Conservation (phyloP, 2,888 invertebrate species). For the Melanostoma scalare region DNA sequence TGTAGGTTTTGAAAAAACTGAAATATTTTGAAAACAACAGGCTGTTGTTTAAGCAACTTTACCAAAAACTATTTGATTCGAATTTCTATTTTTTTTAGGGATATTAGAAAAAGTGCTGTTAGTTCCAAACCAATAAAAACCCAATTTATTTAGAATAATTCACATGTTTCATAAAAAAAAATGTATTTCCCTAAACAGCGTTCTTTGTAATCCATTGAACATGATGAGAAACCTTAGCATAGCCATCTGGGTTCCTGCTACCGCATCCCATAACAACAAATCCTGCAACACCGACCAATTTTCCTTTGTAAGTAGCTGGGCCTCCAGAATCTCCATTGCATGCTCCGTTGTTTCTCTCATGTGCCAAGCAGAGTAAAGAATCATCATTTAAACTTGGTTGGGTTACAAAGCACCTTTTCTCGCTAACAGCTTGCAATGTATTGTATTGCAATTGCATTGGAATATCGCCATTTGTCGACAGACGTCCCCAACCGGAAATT, state of each 20-base stretch:
- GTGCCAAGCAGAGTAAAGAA: slow-evolving; percentile 77
- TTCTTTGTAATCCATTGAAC: slow-evolving; percentile 70
- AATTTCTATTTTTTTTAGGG: too few relatives aligned
- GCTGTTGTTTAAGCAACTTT: too few relatives aligned
- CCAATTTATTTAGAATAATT: neutral
- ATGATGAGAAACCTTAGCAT: slow-evolving; percentile 75
- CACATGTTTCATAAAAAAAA: neutral
- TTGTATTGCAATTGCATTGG: slow-evolving; percentile 76
- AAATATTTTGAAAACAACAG: too few relatives aligned
- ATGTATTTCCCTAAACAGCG: neutral
- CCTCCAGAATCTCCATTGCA: slow-evolving; percentile 78
- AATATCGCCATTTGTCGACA: slow-evolving; percentile 74
- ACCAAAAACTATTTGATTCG: too few relatives aligned
- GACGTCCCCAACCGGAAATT: slow-evolving; percentile 79
- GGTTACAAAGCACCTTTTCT: slow-evolving; percentile 74
- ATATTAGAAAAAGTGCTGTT: too few relatives aligned
- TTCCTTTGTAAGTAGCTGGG: slow-evolving; percentile 75
- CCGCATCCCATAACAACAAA: slow-evolving; percentile 76
- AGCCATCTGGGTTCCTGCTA: slow-evolving; percentile 75
- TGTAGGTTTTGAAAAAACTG: too few relatives aligned
- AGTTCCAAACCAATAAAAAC: too few relatives aligned
- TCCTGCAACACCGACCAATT: slow-evolving; percentile 76
- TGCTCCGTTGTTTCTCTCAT: slow-evolving; percentile 71
- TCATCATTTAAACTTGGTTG: slow-evolving; percentile 71
- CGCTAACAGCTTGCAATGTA: slow-evolving; percentile 74